Percentiles rank a stretch among this genome's conserved stretches.
phyloP scores from a whole-genome alignment of 2,888 invertebrate genomes.

The Adela reaumurella region DNA sequence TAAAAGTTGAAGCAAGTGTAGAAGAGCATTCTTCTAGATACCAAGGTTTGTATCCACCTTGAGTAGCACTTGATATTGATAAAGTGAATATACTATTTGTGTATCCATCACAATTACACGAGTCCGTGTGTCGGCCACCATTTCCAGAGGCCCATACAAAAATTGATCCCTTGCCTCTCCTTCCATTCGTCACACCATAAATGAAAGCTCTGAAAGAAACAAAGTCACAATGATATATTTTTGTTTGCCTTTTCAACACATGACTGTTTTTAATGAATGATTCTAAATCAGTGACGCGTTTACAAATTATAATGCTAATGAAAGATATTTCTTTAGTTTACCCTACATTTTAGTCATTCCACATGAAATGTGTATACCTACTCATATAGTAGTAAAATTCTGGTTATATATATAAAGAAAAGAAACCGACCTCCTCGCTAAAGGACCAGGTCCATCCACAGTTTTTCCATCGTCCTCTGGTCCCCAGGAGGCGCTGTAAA shows the following conservation, averaged over 20 bases:
- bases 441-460: slow-evolving; percentile 91
- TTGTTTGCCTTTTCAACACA: too few species aligned
- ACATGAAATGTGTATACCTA: too few species aligned
- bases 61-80: slow-evolving; percentile 95
- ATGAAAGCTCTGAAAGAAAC: slow-evolving; percentile 75
- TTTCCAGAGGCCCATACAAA: slow-evolving; percentile 99
- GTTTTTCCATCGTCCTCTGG: slow-evolving; percentile 97
- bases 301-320: too few species aligned
- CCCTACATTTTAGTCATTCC: too few species aligned
- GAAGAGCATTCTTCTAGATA: slow-evolving; percentile 99
- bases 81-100: slow-evolving; percentile 98
- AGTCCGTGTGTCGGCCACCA: slow-evolving; percentile 91
- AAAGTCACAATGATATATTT: too few species aligned
- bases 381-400: too few species aligned
- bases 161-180: slow-evolving; percentile 90
- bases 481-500: slow-evolving; percentile 96
- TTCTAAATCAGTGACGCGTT: too few species aligned
- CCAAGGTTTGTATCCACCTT: slow-evolving; percentile 95
- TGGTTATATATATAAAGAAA: too few species aligned
- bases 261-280: too few species aligned
- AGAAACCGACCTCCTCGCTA: slow-evolving; percentile 68
- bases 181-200: slow-evolving; percentile 88
- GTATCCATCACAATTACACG: slow-evolving; percentile 99
- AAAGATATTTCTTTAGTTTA: too few species aligned
- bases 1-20: slow-evolving; percentile 96